phyloP scores from a whole-genome alignment of 2,888 invertebrate species.

The Tenthredo notha region DNA sequence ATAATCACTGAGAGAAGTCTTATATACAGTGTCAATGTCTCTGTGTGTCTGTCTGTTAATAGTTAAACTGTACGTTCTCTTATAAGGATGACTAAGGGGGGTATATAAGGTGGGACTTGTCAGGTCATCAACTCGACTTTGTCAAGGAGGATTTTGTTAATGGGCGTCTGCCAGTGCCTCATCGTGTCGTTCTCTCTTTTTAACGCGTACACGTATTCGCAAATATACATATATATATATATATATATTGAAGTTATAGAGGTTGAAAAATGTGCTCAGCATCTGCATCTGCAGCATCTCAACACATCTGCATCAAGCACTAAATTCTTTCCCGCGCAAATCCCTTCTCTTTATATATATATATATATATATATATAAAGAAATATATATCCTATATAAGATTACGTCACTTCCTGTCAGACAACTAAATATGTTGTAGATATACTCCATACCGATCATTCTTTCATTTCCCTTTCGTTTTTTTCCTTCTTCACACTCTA shows the following conservation, averaged over 20 bases:
- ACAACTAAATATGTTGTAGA: not conserved
- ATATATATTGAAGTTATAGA: not conserved
- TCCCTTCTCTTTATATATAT: not conserved
- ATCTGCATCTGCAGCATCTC: not conserved
- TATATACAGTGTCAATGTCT: not conserved
- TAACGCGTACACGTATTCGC: not conserved
- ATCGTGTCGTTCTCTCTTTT: not conserved
- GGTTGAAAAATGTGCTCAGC: slow-evolving; percentile 16
- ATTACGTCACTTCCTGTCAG: slow-evolving; percentile 20
- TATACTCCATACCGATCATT: not conserved
- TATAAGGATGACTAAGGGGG: not conserved
- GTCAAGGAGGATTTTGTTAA: slow-evolving; percentile 50
- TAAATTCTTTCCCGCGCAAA: slow-evolving; percentile 10
- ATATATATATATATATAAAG: not conserved
- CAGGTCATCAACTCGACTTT: slow-evolving; percentile 49
- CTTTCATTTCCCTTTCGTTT: not conserved
- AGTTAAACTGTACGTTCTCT: not conserved
- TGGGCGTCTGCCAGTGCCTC: slow-evolving; percentile 34
- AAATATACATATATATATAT: not conserved
- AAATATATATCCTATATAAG: not conserved
- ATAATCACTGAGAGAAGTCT: no score
- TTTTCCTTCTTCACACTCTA: not conserved
- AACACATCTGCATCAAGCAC: not conserved
- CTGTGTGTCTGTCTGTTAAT: not conserved
- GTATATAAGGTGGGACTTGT: slow-evolving; percentile 13